phyloP scores from a whole-genome alignment of 2,113 vertebrate genomes.

The Nibea coibor region DNA sequence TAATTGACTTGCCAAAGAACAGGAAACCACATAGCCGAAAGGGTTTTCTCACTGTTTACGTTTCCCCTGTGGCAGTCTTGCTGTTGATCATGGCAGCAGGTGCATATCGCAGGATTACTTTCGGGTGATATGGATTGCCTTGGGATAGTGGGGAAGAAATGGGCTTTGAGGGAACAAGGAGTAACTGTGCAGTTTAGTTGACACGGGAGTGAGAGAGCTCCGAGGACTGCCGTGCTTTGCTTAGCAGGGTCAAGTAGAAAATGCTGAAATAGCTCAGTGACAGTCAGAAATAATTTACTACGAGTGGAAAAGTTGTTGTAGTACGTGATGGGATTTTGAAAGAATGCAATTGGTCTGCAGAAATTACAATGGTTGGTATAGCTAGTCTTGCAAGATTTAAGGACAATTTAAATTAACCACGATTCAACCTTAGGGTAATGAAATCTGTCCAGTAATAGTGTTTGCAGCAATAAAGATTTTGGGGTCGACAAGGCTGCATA shows the following conservation, averaged over 20 bases:
- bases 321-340: constrained; percentile 38
- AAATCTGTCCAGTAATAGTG: constrained; percentile 36
- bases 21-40: constrained; percentile 71
- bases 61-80: constrained; percentile 55
- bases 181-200: constrained; percentile 45
- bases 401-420: constrained; percentile 50
- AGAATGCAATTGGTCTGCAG: constrained; percentile 36
- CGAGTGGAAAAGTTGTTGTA: constrained; percentile 37
- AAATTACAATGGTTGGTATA: constrained; percentile 49
- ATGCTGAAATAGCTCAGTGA: constrained; percentile 66
- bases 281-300: constrained; percentile 55
- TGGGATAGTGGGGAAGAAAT: constrained; percentile 50
- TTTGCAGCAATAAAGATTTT: constrained; percentile 45
- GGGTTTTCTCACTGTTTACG: constrained; percentile 68
- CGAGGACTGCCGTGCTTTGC: constrained; percentile 38
- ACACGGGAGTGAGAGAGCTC: constrained; percentile 47
- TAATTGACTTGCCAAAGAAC: constrained; percentile 82
- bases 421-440: constrained; percentile 38
- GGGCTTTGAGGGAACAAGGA: constrained; percentile 53
- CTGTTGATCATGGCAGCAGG: constrained; percentile 71
- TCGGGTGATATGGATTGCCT: constrained; percentile 62
- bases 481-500: constrained; percentile 18
- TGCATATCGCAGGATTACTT: constrained; percentile 70
- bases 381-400: constrained; percentile 48
- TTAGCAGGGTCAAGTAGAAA: constrained; percentile 61